Evolutionary conservation across 2,797 vertebrate genomes (phyloP), one percentile per base, ranked within the genome.

Genomic region (Odontamblyopus lacepedii): DNA sequence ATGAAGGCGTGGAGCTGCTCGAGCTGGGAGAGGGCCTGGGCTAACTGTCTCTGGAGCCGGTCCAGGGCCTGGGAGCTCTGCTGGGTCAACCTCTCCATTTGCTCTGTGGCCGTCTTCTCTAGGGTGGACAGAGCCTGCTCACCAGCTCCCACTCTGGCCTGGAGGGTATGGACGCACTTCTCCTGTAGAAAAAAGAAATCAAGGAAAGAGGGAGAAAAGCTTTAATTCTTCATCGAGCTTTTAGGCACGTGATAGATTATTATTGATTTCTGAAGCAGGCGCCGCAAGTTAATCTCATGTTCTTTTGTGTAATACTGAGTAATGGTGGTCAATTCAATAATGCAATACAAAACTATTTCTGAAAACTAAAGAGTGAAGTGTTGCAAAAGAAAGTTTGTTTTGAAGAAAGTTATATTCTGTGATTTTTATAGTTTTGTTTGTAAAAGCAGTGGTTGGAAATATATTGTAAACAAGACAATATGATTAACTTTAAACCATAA

Each of bases 1-100:
- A 95, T 93, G 88, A 98, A 97, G 51, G 85, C 69, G 69, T 90
- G 86, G 73, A 98, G 94, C 74, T 98, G 94, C 65, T 96, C 93
- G 77, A 94, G 88, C 88, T 95, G 95, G 32, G 92, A 89, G 86
- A 69, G 92, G 68, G 93, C 84, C 23, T 93, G 84, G 29, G 89
- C 70, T 59, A 97, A 77, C 74, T 95, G 93, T 79, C 90, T 95
- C 89, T 96, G 95, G 32, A 96, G 77, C 19, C 73, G 79, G 78
- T 95, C 94, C 78, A 97, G 89, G 41, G 92, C 92, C 66, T 92
- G 91, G 53, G 93, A 92, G 81, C 93, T 97, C 87, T 96, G 94
- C 84, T 94, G 88, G 75, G 95, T 94, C 86, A 98, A 90, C 44
- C 82, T 90, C 74, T 94, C 92, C 83, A 97, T 94, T 81, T 97